Conservation (phyloP, 2,113 vertebrate genomes). For the Nothoprocta pentlandii region DNA sequence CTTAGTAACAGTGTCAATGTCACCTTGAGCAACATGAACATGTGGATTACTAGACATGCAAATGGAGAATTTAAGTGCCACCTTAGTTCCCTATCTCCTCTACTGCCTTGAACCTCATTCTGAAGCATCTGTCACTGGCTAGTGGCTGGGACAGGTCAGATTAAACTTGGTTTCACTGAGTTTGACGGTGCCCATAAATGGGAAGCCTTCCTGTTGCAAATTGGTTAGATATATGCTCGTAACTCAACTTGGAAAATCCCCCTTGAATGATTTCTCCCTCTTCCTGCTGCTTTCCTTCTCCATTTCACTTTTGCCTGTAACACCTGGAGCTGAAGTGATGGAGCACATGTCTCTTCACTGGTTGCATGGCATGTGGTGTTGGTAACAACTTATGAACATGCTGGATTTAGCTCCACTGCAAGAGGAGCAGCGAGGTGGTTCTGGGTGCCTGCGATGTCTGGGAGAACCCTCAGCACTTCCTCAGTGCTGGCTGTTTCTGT, state of each 20-base stretch:
- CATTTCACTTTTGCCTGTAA: neutral
- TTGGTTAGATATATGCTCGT: neutral
- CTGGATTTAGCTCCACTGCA: neutral
- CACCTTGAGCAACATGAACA: neutral
- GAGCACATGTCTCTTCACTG: rapidly evolving
- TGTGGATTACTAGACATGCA: neutral
- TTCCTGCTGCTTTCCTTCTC: neutral
- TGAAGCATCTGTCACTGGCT: neutral
- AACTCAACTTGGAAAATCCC: neutral
- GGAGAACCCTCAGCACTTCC: neutral
- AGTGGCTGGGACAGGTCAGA: neutral
- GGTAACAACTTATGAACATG: neutral
- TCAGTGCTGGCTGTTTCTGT: neutral
- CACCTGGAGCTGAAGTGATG: neutral
- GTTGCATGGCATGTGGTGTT: neutral
- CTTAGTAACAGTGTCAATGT: neutral
- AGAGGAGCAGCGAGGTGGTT: neutral
- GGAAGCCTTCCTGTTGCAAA: neutral
- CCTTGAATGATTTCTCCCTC: slow-evolving; percentile 10
- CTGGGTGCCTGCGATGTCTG: neutral
- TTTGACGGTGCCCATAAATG: neutral
- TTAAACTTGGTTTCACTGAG: neutral
- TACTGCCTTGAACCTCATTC: neutral
- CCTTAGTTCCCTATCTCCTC: neutral
- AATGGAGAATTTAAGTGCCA: neutral